Base-by-base conservation (phyloP, 2,113 vertebrate species). In the Eulemur macaco region DNA sequence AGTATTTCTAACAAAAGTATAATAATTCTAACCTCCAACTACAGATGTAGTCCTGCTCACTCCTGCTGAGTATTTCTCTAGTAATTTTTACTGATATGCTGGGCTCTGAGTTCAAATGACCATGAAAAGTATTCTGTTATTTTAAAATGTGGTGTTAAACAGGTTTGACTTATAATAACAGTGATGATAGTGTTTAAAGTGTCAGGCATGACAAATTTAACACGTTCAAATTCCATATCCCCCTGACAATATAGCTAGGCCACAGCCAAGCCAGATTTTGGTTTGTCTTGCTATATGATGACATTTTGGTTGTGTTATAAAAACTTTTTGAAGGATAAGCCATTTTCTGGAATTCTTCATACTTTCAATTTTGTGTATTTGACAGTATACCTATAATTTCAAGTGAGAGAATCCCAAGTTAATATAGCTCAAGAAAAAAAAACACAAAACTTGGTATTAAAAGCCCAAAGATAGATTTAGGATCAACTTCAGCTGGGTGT, bases 331-430 rank as follows among this genome's bases (percentile, higher is more conserved):
- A 50, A 64, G 3, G 69, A 81, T 25, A 80, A 73, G 0, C 37
- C 18, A 68, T 8, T 87, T 81, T 80, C 37, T 91, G 11, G 39
- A 94, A 81, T 71, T 84, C 58, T 83, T 34, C 58, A 2, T 78
- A n/a, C 50, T 95, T 92, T 71, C 29, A 60, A 50, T 66, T 88
- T 92, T 89, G 63, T 89, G 13, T 88, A 58, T 91, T 52, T 85
- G 23, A 91, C 4, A 56, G 6, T n/a, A 68, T 25, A 39, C 10
- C 50, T 18, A 64, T 47, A 88, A 92, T 87, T 92, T 74, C 56
- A 88, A 71, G 17, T 64, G 76, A 93, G 42, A 63, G 1, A 69
- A 50, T 80, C 13, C 5, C 15, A 83, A 63, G 58, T 86, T 27
- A 92, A 77, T 74, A 69, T 47, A 96, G 37, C 5, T 87, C 68